Evolutionary conservation across 37 sponge, comb jelly and placozoan genomes (phyloP).

Genomic region (Halichondria panicea): DNA sequence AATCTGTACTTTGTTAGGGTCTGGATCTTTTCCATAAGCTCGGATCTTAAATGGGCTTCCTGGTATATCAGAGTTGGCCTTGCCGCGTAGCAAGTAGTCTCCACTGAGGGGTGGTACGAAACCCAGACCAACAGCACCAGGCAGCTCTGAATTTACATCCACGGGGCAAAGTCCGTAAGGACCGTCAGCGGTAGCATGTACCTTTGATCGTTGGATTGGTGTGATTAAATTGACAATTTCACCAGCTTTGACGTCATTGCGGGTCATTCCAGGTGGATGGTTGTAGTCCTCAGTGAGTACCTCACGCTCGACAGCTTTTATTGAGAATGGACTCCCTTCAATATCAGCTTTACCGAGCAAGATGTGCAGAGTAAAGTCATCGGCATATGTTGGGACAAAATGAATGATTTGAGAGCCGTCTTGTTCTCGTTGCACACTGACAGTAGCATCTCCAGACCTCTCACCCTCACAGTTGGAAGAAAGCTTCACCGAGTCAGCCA

Average conservation of each 20-base stretch:
- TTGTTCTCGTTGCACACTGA: conserved; percentile 10
- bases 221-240: conserved; percentile 22
- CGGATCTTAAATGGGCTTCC: conserved; percentile 44
- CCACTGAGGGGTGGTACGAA: conserved; percentile 31
- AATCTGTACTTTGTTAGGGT: conserved; percentile 61
- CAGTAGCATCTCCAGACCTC: conserved; percentile 18
- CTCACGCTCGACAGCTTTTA: conserved; percentile 57
- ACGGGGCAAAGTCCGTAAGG: conserved; percentile 20
- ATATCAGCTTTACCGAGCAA: conserved; percentile 25
- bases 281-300: conserved; percentile 7
- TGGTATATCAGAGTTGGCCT: conserved; percentile 17
- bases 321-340: conserved; percentile 57
- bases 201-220: background rate
- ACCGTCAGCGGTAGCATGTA: conserved; percentile 14
- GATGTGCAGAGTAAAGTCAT: conserved; percentile 47
- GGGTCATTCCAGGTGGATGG: background rate
- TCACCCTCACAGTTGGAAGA: conserved; percentile 27
- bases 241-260: conserved; percentile 24
- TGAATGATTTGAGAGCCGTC: conserved; percentile 9
- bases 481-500: background rate
- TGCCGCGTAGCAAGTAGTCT: conserved; percentile 20
- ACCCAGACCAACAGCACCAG: conserved; percentile 4
- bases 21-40: conserved; percentile 26
- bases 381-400: conserved; percentile 44
- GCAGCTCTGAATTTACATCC: background rate